phyloP scores from a whole-genome alignment of 1,140 invertebrate species.

The Choristoneura fumiferana region DNA sequence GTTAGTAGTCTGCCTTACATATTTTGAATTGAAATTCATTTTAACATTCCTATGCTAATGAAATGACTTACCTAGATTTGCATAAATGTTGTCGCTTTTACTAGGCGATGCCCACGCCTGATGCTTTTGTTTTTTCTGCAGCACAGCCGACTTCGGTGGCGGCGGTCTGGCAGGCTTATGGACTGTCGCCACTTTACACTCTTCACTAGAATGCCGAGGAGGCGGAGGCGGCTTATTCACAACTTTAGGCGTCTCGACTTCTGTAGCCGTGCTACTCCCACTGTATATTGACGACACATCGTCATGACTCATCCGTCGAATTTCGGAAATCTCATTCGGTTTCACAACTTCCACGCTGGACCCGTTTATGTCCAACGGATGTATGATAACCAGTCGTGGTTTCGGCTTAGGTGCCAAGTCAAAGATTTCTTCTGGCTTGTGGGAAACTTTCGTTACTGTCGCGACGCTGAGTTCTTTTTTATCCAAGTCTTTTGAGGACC shows the following conservation, averaged over 20 bases:
- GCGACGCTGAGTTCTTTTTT: constrained; percentile 75
- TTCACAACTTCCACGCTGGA: constrained; percentile 87
- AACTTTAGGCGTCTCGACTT: constrained; percentile 60
- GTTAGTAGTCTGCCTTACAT: too few species aligned
- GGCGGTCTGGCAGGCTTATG: constrained; percentile 83
- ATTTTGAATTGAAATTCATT: too few species aligned
- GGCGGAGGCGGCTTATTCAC: constrained; percentile 76
- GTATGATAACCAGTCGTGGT: constrained; percentile 90
- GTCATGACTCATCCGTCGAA: constrained; percentile 73
- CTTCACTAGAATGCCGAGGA: constrained; percentile 74
- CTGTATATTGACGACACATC: constrained; percentile 75
- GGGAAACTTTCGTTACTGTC: constrained; percentile 55
- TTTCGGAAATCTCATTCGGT: constrained; percentile 74
- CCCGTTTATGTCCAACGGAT: constrained; percentile 91
- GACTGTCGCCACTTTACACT: constrained; percentile 74
- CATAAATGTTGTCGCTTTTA: constrained; percentile 84
- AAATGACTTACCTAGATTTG: constrained; percentile 85
- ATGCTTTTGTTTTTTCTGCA: constrained; percentile 82
- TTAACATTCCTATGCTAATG: constrained; percentile 32
- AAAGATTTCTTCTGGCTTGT: constrained; percentile 77
- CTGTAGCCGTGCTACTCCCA: constrained; percentile 68
- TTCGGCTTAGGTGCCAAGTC: constrained; percentile 80
- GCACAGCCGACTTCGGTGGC: constrained; percentile 83
- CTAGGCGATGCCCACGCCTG: constrained; percentile 70
- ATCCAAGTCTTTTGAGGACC: constrained; percentile 83